These are phyloP conservation scores for Meteorus colon DNA, from an alignment of 2,888 invertebrate genomes.

Conservation along the genomic window DNA sequence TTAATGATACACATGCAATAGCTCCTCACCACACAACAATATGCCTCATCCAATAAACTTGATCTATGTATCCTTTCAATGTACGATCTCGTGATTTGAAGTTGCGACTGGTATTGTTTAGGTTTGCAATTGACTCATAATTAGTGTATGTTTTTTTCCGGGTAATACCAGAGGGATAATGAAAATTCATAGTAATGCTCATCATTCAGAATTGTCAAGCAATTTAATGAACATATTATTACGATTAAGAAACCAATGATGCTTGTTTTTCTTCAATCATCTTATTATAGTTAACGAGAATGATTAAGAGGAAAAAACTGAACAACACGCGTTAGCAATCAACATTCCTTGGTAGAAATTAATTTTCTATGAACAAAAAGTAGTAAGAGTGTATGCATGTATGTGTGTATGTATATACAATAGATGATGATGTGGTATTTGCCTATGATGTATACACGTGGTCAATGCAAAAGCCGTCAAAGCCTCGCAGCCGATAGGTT, in stretches of 20 bases:
- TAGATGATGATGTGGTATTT: no score
- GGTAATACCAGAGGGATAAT: background rate
- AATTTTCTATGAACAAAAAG: background rate
- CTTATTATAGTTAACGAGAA: no score
- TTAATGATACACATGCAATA: background rate
- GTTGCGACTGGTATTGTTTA: no score
- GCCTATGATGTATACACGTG: conserved; percentile 8
- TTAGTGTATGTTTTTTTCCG: background rate
- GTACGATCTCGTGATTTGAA: background rate
- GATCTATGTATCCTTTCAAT: background rate
- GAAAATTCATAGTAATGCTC: background rate
- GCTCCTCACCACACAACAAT: background rate
- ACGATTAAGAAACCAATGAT: background rate
- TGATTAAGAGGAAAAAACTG: no score
- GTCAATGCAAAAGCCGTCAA: conserved; percentile 58
- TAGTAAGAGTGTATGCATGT: background rate
- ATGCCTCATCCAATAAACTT: background rate
- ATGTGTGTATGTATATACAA: background rate
- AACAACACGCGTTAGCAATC: background rate
- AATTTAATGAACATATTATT: background rate
- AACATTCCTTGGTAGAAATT: background rate
- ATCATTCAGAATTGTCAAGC: background rate
- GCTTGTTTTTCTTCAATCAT: no score
- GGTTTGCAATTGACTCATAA: background rate
- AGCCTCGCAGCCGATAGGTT: conserved; percentile 64